Evolutionary conservation across 2,888 invertebrate genomes (phyloP).

Genomic region (Spialia ferax): DNA sequence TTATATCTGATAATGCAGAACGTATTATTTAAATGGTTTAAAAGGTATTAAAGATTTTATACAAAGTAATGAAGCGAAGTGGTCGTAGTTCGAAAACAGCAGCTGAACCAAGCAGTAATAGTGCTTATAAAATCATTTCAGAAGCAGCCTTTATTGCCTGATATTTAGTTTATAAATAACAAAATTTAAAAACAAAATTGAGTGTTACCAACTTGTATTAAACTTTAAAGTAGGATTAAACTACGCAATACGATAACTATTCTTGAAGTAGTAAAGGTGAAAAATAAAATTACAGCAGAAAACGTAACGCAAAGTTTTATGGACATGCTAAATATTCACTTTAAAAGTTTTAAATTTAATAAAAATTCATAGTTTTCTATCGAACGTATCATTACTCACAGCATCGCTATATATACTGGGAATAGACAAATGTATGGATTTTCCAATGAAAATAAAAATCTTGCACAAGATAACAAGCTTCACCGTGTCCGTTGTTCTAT

Average conservation of each 20-base stretch:
- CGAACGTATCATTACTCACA: slow-evolving; percentile 10
- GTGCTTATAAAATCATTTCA: slow-evolving; percentile 1
- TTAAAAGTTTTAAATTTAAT: neutral
- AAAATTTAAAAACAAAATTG: neutral
- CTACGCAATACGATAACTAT: no score
- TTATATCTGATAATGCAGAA: slow-evolving; percentile 30
- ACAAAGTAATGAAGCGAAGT: slow-evolving; percentile 28
- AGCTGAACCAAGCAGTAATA: neutral
- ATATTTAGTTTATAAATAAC: neutral
- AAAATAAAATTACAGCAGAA: neutral
- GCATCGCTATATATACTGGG: slow-evolving; percentile 10
- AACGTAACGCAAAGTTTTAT: no score
- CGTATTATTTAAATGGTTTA: slow-evolving; percentile 13
- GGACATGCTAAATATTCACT: no score
- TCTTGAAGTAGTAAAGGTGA: no score
- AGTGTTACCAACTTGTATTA: no score
- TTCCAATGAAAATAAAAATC: slow-evolving; percentile 2
- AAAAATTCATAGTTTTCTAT: slow-evolving; percentile 17
- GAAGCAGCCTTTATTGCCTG: neutral
- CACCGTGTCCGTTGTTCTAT: neutral
- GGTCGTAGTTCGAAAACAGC: slow-evolving; percentile 14
- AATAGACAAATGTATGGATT: slow-evolving; percentile 12
- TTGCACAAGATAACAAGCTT: slow-evolving; percentile 15
- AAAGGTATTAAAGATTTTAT: slow-evolving; percentile 27
- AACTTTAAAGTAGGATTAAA: no score